Evolutionary conservation across 1,140 invertebrate genomes (phyloP).

Genomic region (Acromyrmex heyeri): DNA sequence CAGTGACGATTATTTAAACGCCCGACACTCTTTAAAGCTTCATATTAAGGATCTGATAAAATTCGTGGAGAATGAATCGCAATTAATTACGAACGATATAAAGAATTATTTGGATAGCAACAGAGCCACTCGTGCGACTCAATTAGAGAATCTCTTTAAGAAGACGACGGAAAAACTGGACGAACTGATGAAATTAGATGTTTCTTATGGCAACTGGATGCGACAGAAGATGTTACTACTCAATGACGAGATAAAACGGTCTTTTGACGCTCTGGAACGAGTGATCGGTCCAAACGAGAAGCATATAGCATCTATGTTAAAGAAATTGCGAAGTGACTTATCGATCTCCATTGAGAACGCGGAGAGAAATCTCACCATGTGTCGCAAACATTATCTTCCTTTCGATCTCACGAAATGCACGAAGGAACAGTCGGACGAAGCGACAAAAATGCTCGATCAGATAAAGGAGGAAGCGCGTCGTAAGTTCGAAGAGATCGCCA

Average conservation of each 20-base stretch:
- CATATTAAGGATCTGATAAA: conserved; percentile 31
- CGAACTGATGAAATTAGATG: conserved; percentile 56
- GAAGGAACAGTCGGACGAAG: conserved; percentile 32
- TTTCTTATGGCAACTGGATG: conserved; percentile 46
- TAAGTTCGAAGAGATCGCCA: conserved; percentile 31
- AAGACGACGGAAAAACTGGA: conserved; percentile 46
- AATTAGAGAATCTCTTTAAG: conserved; percentile 27
- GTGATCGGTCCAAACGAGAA: background rate
- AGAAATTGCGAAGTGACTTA: conserved; percentile 36
- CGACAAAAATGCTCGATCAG: conserved; percentile 39
- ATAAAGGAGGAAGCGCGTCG: background rate
- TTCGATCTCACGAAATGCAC: conserved; percentile 32
- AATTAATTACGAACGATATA: background rate
- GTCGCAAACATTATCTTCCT: background rate
- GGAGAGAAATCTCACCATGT: background rate
- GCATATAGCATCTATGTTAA: conserved; percentile 33
- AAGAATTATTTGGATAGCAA: conserved; percentile 10
- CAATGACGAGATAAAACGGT: conserved; percentile 50
- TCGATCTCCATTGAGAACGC: background rate
- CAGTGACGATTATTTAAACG: conserved; percentile 59
- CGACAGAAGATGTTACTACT: conserved; percentile 56
- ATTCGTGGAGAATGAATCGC: conserved; percentile 32
- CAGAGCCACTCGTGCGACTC: background rate
- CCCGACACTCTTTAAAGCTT: conserved; percentile 5
- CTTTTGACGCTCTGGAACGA: conserved; percentile 47